Evolutionary conservation across 2,113 vertebrate genomes (phyloP).

Genomic region (Hemiscyllium ocellatum): DNA sequence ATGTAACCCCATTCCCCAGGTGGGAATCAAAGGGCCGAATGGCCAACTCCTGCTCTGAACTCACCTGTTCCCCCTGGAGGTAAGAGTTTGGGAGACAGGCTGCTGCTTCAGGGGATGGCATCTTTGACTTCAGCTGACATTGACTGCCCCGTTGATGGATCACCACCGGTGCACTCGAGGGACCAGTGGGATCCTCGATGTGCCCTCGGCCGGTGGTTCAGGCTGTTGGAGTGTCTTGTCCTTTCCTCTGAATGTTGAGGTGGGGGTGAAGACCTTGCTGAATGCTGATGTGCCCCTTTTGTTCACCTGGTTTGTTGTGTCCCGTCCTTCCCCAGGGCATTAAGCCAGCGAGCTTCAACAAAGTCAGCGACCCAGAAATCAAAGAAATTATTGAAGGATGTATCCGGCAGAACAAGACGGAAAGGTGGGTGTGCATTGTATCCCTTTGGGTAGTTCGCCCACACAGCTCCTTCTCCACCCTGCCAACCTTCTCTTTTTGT

Average conservation of each 20-base stretch:
- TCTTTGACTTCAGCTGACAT: no score
- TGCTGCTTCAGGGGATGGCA: not conserved
- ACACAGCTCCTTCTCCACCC: no score
- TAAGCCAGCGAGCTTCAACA: slow-evolving; percentile 88
- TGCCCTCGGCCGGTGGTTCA: not conserved
- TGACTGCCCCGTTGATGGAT: no score
- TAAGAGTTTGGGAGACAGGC: no score
- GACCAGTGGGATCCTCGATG: not conserved
- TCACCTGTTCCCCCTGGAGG: no score
- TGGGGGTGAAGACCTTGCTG: not conserved
- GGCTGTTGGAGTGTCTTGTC: not conserved
- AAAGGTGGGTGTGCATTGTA: slow-evolving; percentile 60
- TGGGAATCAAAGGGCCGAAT: not conserved
- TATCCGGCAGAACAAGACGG: slow-evolving; percentile 81
- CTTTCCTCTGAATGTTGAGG: not conserved
- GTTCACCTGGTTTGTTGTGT: not conserved
- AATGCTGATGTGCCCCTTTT: not conserved
- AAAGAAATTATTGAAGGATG: slow-evolving; percentile 93
- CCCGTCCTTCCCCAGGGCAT: slow-evolving; percentile 64
- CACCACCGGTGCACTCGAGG: not conserved
- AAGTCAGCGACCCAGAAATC: slow-evolving; percentile 85
- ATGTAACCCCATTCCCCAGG: no score
- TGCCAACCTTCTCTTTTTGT: no score
- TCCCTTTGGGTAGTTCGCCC: not conserved
- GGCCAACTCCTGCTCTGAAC: not conserved